Evolutionary conservation across 2,888 invertebrate genomes (phyloP).

Genomic region (Vesta saturnalis): DNA sequence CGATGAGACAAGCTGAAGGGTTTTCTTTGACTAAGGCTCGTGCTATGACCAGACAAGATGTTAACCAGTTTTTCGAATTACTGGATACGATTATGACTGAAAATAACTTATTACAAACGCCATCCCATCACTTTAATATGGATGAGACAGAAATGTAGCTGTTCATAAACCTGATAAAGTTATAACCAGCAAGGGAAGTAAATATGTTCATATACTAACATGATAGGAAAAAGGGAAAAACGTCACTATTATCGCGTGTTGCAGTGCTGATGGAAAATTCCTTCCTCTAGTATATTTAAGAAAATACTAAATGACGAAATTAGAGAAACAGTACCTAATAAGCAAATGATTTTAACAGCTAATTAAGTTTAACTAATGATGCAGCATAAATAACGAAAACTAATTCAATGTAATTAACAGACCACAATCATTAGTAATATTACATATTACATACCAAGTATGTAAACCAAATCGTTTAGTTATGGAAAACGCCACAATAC

Average conservation of each 20-base stretch:
- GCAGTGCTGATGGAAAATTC: conserved; percentile 1
- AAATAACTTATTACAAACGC: not conserved
- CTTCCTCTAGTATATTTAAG: not conserved
- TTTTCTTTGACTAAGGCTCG: not conserved
- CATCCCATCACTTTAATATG: conserved; percentile 5
- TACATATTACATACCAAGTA: too few relatives aligned
- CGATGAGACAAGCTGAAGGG: too few relatives aligned
- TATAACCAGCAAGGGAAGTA: not conserved
- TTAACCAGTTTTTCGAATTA: conserved; percentile 23
- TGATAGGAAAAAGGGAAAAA: conserved; percentile 4
- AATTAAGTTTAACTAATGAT: too few relatives aligned
- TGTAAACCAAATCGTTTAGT: too few relatives aligned
- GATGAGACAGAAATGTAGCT: not conserved
- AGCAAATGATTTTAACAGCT: too few relatives aligned
- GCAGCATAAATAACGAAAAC: too few relatives aligned
- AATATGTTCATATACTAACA: conserved; percentile 2
- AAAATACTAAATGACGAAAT: too few relatives aligned
- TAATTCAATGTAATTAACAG: too few relatives aligned
- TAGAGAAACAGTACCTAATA: too few relatives aligned
- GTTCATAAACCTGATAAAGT: not conserved
- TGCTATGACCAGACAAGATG: conserved; percentile 4
- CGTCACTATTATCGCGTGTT: not conserved
- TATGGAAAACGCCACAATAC: too few relatives aligned
- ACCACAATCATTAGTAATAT: too few relatives aligned
- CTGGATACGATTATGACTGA: conserved; percentile 2